Base-by-base conservation (phyloP, 2,888 invertebrate genomes). In the Ochropacha duplaris region DNA sequence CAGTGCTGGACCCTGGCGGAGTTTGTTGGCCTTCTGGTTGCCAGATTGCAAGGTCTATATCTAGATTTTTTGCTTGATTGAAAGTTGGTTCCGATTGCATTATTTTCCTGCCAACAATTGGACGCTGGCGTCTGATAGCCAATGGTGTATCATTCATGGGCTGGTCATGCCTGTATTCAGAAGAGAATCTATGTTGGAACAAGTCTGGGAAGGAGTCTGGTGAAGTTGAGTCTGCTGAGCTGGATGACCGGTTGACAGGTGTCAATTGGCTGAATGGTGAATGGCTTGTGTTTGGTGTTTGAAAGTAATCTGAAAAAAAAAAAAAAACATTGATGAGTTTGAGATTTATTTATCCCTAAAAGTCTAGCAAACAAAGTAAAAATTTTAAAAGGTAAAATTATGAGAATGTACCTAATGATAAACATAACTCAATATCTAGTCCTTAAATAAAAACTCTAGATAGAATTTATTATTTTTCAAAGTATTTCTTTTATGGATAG, bases 211-310 rank as follows among this genome's bases (percentile, higher is more conserved):
- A 88, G 0, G 82, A 78, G n/a, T 89, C 91, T 0, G 91, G 89
- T n/a, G 91, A 90, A 2, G 78, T 80, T 0, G 88, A 88, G 50
- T 92, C 90, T 0, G 88, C 74, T 0, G 91, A 91, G 57, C 90
- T 90, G 9, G 90, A 90, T 0, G 89, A 91, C 14, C 74, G 81
- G 28, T 79, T 81, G 1, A 75, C 69, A 22, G 64, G 64, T 19
- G 73, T 65, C 0, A 80, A 73, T 22, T 77, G 80, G 26, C 59
- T 71, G 54, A 76, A 75, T 2, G 79, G 79, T 19, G 44, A 44
- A 44, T 44, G 16, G 19, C 16, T 55, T 55, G 36, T 5, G 55
- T 57, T 54, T 54, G 72, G 67, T 8, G 74, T 59, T 54, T 65
- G 74, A 49, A 72, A 69, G 4, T 60, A 36, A 57, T 82, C 86